phyloP scores from a whole-genome alignment of 2,113 vertebrate genomes.

The human region GRCh38 chr1:23749501-23750000 shows the following conservation, averaged over 20 bases:
- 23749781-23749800: neutral
- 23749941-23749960: conserved; percentile 89
- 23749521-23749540: neutral
- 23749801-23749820: neutral
- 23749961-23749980: neutral
- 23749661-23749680: conserved; percentile 9
- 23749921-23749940: conserved; percentile 97
- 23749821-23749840: conserved; percentile 75
- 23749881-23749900: conserved; percentile 91
- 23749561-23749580: neutral
- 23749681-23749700: neutral
- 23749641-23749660: neutral
- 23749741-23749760: neutral
- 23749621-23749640: neutral
- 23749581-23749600: neutral
- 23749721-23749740: neutral
- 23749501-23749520: neutral
- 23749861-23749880: conserved; percentile 97
- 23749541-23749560: neutral
- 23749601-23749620: neutral
- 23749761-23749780: neutral
- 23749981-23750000: neutral
- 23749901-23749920: conserved; percentile 93
- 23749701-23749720: neutral
- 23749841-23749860: conserved; percentile 97